A percentile compares a stretch with the other conserved stretches of the same genome.
These are phyloP conservation scores for Octopus bimaculoides DNA, from an alignment of 1,140 invertebrate species.

Conservation along the genomic window DNA sequence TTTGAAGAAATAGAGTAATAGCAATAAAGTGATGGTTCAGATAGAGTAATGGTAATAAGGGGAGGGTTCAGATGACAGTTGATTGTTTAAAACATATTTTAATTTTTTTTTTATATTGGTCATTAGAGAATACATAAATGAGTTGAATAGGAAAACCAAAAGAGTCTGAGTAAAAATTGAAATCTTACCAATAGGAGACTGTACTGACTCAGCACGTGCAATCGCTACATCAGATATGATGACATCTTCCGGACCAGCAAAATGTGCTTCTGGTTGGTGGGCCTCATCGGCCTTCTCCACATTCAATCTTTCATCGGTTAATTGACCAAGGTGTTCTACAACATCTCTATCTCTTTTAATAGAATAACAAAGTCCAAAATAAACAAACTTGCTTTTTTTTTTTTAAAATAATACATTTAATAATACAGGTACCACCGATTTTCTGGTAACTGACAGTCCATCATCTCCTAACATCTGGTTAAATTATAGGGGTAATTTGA, in stretches of 20 bases:
- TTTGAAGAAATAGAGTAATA: neutral
- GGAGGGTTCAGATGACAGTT: too few species aligned
- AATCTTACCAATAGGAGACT: slow-evolving; percentile 73
- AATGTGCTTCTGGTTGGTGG: slow-evolving; percentile 56
- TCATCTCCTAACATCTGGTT: too few species aligned
- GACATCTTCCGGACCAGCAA: slow-evolving; percentile 79
- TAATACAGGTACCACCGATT: too few species aligned
- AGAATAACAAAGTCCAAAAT: neutral
- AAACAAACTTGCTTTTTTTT: too few species aligned
- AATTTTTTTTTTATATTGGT: too few species aligned
- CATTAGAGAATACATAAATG: neutral
- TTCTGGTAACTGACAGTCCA: too few species aligned
- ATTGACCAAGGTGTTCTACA: neutral
- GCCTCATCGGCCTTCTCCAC: slow-evolving; percentile 15
- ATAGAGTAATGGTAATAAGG: too few species aligned
- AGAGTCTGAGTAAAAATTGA: neutral
- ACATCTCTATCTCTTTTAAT: neutral
- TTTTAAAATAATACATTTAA: too few species aligned
- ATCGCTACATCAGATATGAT: slow-evolving; percentile 72
- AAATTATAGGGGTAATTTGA: too few species aligned
- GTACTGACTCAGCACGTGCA: slow-evolving; percentile 71
- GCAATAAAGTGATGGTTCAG: too few species aligned
- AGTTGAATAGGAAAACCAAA: neutral
- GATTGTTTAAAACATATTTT: too few species aligned
- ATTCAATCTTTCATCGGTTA: slow-evolving; percentile 3